A percentile compares a stretch with the other conserved stretches of the same genome.
Evolutionary conservation across 2,113 vertebrate genomes (phyloP).

Genomic region (Pseudolaguvia tuberculata): DNA sequence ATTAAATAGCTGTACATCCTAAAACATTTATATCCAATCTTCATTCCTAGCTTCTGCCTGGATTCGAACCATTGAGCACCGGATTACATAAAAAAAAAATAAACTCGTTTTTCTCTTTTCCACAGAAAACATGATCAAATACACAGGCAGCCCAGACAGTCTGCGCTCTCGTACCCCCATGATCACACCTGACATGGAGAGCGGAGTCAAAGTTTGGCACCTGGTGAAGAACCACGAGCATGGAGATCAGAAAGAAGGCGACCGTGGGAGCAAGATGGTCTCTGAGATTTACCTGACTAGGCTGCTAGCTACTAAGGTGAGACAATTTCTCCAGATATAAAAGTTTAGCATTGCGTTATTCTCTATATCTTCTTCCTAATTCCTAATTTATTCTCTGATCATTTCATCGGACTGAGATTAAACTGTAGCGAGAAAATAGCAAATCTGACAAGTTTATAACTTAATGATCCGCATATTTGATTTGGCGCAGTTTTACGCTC

Average conservation of each 20-base stretch:
- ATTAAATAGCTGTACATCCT: conserved; percentile 58
- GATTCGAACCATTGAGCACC: neutral
- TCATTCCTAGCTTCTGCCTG: neutral
- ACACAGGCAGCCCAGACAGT: conserved; percentile 95
- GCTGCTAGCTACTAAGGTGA: conserved; percentile 94
- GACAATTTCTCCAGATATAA: neutral
- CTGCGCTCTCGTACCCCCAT: conserved; percentile 93
- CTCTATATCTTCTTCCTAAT: neutral
- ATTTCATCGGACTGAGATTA: neutral
- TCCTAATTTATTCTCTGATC: neutral
- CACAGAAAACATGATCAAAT: conserved; percentile 97
- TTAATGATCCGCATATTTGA: no score
- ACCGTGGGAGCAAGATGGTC: conserved; percentile 98
- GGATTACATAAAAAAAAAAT: neutral
- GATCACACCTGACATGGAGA: conserved; percentile 55
- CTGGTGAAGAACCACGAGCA: conserved; percentile 71
- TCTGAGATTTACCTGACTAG: conserved; percentile 97
- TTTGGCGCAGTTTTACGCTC: no score
- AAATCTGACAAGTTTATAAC: no score
- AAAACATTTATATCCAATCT: conserved; percentile 67
- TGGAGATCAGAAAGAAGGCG: conserved; percentile 95
- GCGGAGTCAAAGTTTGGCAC: neutral
- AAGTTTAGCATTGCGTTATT: neutral
- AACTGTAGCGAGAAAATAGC: neutral
- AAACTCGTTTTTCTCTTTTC: neutral